Base-by-base conservation (phyloP, 2,797 vertebrate genomes). In the Eupleurogrammus muticus region DNA sequence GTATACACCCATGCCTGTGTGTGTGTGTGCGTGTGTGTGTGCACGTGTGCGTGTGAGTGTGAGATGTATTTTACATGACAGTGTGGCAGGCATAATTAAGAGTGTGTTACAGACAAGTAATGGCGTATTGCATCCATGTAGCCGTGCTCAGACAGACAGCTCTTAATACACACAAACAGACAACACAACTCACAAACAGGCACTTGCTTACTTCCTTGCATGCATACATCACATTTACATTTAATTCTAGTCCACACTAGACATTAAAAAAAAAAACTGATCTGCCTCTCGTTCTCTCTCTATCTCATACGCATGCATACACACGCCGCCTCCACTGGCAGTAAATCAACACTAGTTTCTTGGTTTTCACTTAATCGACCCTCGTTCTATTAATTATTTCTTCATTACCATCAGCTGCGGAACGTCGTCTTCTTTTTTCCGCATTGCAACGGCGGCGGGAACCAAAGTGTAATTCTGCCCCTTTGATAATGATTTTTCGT, bases 11-110 rank as follows among this genome's bases (percentile, higher is more conserved):
- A 28, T 32, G 21, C 11, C 8, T 21, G 20, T 11, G 69, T 55
- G 58, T 73, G 77, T 71, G 63, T 50, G 65, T 57, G 51, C 76
- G 84, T 63, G 50, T 24, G 73, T 51, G 72, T 67, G 74, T 52
- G 71, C 34, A 66, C 48, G 57, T 83, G 81, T 42, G 28, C 56
- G 70, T 57, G 71, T 54, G 78, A 71, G 65, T 34, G 73, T 60
- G 56, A 75, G 88, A 87, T 80, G 56, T 82, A 87, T 81, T 65
- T 70, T 63, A 85, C 70, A 54, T 90, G 90, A 90, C 90, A 89
- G 82, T 77, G 80, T 79, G 80, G 61, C 83, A 80, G 86, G 58
- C 81, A 66, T 90, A 82, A 89, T 90, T 87, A 80, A 76, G 74
- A 82, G 76, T 53, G 58, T 81, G 77, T 86, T 87, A 75, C 66